phyloP scores from a whole-genome alignment of 2,888 invertebrate species.

The Caenorhabditis doughertyi region DNA sequence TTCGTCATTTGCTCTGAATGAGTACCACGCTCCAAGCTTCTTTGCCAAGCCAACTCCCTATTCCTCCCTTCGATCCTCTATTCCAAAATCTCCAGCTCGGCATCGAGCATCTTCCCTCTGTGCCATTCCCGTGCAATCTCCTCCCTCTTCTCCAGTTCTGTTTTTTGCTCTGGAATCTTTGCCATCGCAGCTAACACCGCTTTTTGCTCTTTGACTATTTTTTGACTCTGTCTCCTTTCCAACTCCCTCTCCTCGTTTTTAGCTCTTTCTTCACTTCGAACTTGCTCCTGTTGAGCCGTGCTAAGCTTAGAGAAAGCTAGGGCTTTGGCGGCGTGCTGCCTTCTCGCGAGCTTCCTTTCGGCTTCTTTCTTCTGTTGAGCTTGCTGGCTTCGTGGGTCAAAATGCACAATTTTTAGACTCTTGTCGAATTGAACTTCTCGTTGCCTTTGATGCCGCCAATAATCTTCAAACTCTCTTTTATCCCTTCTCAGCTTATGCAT shows the following conservation, averaged over 20 bases:
- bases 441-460: neutral
- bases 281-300: neutral
- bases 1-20: no score
- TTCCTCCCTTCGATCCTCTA: no score
- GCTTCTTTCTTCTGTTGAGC: slow-evolving; percentile 1
- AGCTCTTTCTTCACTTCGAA: neutral
- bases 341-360: neutral
- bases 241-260: neutral
- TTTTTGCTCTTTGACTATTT: neutral
- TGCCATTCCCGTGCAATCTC: neutral
- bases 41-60: neutral
- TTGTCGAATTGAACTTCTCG: neutral
- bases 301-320: neutral
- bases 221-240: neutral
- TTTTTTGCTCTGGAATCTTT: neutral
- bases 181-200: neutral
- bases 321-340: neutral
- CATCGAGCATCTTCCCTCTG: neutral
- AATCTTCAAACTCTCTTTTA: neutral
- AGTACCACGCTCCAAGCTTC: no score
- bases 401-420: neutral
- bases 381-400: neutral
- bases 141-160: no score
- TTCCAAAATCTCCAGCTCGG: neutral
- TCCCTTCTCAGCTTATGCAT: neutral